phyloP scores from a whole-genome alignment of 2,888 invertebrate genomes.

The Zygaena filipendulae region DNA sequence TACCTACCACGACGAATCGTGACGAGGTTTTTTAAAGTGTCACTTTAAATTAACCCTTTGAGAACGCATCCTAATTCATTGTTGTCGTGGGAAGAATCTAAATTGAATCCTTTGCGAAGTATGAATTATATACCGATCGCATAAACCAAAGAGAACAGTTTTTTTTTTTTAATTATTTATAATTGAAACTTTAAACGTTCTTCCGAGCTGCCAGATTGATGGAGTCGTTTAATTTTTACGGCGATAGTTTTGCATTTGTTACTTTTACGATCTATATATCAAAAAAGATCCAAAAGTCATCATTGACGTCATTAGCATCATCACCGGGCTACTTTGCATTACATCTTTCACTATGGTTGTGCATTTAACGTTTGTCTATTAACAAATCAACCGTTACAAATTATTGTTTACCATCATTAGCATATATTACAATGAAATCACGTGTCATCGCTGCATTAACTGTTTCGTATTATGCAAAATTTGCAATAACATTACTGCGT shows the following conservation, averaged over 20 bases:
- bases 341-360: conserved; percentile 38
- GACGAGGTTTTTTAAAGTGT: conserved; percentile 56
- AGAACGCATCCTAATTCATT: conserved; percentile 18
- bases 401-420: conserved; percentile 60
- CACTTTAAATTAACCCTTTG: conserved; percentile 52
- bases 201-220: too few species aligned
- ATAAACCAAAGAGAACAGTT: too few species aligned
- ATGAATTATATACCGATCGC: too few species aligned
- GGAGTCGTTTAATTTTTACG: conserved; percentile 34
- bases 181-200: conserved; percentile 6
- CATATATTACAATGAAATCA: conserved; percentile 54
- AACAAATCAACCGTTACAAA: conserved; percentile 68
- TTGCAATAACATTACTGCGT: conserved; percentile 31
- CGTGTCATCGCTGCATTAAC: conserved; percentile 42
- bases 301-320: conserved; percentile 31
- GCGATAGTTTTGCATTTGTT: conserved; percentile 30
- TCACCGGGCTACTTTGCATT: conserved; percentile 24
- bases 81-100: conserved; percentile 36
- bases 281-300: conserved; percentile 54
- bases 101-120: too few species aligned
- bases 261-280: conserved; percentile 49
- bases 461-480: conserved; percentile 29
- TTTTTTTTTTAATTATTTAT: conserved; percentile 15
- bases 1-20: conserved; percentile 46
- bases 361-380: conserved; percentile 46